These are phyloP conservation scores for Lochmaea crataegi DNA, from an alignment of 2,888 invertebrate genomes.

Conservation along the genomic window DNA sequence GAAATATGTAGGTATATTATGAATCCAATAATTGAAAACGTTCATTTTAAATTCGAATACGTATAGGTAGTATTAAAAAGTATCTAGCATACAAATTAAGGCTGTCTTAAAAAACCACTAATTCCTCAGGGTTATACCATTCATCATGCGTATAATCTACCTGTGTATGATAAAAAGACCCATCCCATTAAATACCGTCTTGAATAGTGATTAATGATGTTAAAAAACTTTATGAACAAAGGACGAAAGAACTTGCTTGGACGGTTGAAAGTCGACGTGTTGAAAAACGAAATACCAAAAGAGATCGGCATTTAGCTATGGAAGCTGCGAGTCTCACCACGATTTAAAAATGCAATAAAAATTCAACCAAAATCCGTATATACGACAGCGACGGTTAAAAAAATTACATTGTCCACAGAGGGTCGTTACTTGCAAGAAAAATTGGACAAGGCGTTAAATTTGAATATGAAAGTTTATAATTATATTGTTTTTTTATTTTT, in stretches of 20 bases:
- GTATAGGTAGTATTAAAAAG: conserved; percentile 3
- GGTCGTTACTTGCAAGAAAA: neutral
- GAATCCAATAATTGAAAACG: conserved; percentile 4
- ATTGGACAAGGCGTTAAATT: neutral
- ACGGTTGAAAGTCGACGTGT: conserved; percentile 26
- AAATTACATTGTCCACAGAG: neutral
- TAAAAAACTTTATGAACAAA: conserved; percentile 39
- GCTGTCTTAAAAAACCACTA: conserved; percentile 23
- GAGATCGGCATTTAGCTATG: conserved; percentile 25
- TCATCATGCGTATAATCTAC: conserved; percentile 44
- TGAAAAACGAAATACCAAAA: conserved; percentile 22
- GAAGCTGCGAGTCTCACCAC: conserved; percentile 17
- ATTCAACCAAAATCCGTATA: conserved; percentile 9
- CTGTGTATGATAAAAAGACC: conserved; percentile 43
- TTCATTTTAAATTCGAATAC: neutral
- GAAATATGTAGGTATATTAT: neutral
- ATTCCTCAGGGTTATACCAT: conserved; percentile 35
- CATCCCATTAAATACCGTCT: conserved; percentile 45
- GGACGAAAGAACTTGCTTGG: conserved; percentile 40
- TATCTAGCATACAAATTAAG: conserved; percentile 28
- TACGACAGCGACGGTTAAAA: neutral
- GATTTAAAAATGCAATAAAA: conserved; percentile 32
- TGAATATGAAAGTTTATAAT: too few species aligned
- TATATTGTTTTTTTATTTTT: too few species aligned
- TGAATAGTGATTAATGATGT: conserved; percentile 44